Base-by-base conservation (phyloP, 1,140 invertebrate genomes). In the honey bee (Apis mellifera) region DNA sequence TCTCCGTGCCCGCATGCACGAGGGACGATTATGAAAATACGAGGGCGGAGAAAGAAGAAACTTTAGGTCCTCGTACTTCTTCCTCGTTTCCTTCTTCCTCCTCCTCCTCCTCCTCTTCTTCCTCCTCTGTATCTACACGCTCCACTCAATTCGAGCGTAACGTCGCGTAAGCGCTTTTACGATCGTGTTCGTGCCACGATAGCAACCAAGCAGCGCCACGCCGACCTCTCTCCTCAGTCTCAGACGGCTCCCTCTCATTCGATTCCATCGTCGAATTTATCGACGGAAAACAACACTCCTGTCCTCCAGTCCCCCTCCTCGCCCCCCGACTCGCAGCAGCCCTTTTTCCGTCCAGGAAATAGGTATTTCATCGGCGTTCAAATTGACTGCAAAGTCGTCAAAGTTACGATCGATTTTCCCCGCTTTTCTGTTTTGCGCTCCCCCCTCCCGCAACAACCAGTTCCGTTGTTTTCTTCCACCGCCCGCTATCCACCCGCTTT, bases 141-240 rank as follows among this genome's bases (percentile, higher is more conserved):
- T 85, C 78, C 79, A 81, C 78, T 85, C 83, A 86, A 89, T 87
- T 86, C 84, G 84, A 75, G 82, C 88, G 85, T 89, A 89, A 89
- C 80, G 83, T 89, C 86, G 89, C 89, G 88, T 89, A 89, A 89
- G 89, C 86, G 88, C 85, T 89, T 89, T 89, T 89, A 89, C 89
- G 88, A 89, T 82, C 88, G 75, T 82, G 83, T 86, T 87, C 84
- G 78, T 86, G 84, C 85, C 65, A 84, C 86, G 86, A 89, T 88
- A 88, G 87, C 86, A 78, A 84, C 75, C 76, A n/a, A n/a, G 59
- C 75, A 71, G 78, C 60, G 73, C 75, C 83, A 57, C 80, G 65
- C 32, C 72, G 84, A 84, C 69, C 75, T 60, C 69, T 86, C 71
- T n/a, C n/a, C n/a, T n/a, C 71, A 81, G 69, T 79, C 64, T 57